Percentiles rank a stretch among this genome's conserved stretches.
Evolutionary conservation across 2,113 vertebrate species (phyloP).

Genomic region (Chelonoidis abingdonii): DNA sequence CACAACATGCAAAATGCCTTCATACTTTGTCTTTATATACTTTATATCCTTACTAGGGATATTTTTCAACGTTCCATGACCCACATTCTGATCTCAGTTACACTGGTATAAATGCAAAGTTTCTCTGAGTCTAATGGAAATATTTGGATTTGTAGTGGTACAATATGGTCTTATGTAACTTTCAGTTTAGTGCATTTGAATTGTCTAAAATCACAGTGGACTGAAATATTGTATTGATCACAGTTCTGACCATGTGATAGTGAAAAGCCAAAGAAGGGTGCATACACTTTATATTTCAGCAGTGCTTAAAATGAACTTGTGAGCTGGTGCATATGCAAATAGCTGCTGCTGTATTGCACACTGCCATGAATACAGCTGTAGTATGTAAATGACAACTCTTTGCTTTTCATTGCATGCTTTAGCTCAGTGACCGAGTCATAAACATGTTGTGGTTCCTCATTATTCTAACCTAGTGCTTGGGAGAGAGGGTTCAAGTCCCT

Average conservation of each 20-base stretch:
- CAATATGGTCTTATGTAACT: background rate
- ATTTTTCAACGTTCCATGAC: background rate
- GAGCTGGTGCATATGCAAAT: background rate
- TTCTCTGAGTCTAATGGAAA: background rate
- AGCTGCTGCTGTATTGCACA: background rate
- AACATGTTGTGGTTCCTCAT: background rate
- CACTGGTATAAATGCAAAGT: background rate
- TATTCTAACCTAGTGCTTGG: background rate
- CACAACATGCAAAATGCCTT: conserved; percentile 3
- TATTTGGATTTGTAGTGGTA: background rate
- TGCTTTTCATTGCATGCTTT: background rate
- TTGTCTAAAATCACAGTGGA: background rate
- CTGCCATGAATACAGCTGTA: background rate
- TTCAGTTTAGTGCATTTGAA: background rate
- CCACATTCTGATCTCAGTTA: background rate
- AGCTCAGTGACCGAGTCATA: background rate
- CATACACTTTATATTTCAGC: background rate
- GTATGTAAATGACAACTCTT: background rate
- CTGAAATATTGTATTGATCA: background rate
- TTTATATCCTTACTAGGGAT: conserved; percentile 3
- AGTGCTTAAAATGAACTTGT: background rate
- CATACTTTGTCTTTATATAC: background rate
- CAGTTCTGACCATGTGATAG: background rate
- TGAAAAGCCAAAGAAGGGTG: background rate
- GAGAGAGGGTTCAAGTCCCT: background rate